Base-by-base conservation (phyloP, 2,113 vertebrate genomes). In the Mastomys coucha region DNA sequence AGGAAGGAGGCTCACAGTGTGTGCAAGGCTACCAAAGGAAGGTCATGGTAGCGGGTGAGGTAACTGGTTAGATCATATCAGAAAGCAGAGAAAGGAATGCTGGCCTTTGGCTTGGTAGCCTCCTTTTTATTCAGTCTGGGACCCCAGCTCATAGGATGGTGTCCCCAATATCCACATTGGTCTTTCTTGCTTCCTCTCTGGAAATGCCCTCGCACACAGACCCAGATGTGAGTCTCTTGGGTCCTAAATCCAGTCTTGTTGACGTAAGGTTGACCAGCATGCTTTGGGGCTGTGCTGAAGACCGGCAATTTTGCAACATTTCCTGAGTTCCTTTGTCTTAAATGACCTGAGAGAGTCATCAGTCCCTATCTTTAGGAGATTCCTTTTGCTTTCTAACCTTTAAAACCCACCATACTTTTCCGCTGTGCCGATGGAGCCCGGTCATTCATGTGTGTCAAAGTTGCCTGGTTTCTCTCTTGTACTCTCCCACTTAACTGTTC, bases 371-470 rank as follows among this genome's bases (percentile, higher is more conserved):
- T 9, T 14, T 17, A 49, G 69, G 45, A 81, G 19, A 5, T 36
- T 56, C 33, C 51, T 86, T 91, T 78, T 56, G 39, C 8, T 85
- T 8, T 6, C 39, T n/a, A 56, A 33, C 69, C 80, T 58, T 58
- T 19, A 1, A 49, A 39, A 31, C 51, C 70, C 13, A 0, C n/a
- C 19, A 1, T 0, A 0, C 4, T 49, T 42, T 49, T 36, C 31
- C 63, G 0, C 33, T 36, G 45, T 58, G 22, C 39, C 2, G n/a
- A 11, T 3, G 28, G 65, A 63, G 12, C 24, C 0, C 1, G 2
- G 56, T 45, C 16, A 0, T 24, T 69, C 11, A 1, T 56, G 26
- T 22, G 33, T 49, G 7, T 42, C 89, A 28, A 0, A 51, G 19
- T 16, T 1, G 13, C 56, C 53, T 4, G 0, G 14, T 58, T 63